A percentile compares a stretch with the other conserved stretches of the same genome.
Conservation (phyloP, 2,113 vertebrate genomes). For the Scatophagus argus region DNA sequence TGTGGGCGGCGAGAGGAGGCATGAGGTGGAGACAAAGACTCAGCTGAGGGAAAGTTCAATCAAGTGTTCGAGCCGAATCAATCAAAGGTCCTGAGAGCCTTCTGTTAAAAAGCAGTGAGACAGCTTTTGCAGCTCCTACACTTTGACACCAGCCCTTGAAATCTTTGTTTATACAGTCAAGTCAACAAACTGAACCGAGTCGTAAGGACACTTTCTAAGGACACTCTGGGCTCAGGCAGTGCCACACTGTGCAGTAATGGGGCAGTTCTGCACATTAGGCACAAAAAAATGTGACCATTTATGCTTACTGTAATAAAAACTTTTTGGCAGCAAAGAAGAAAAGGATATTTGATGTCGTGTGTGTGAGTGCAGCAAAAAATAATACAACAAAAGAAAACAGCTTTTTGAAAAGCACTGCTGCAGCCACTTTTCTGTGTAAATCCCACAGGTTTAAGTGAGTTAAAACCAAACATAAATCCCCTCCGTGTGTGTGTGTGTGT, state of each 20-base stretch:
- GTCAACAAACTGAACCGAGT: constrained; percentile 56
- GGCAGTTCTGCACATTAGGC: not conserved
- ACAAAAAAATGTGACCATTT: constrained; percentile 2
- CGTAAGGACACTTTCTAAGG: constrained; percentile 32
- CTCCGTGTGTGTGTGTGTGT: not conserved
- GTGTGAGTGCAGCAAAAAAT: not conserved
- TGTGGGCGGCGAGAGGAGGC: constrained; percentile 14
- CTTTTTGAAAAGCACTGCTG: not conserved
- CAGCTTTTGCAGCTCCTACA: constrained; percentile 46
- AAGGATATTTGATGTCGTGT: too few species aligned
- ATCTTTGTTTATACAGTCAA: constrained; percentile 46
- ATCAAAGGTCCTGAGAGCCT: constrained; percentile 33
- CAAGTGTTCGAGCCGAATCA: constrained; percentile 23
- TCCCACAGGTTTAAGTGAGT: constrained; percentile 10
- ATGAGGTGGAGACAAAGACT: constrained; percentile 27
- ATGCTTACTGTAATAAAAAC: not conserved
- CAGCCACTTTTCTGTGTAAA: not conserved
- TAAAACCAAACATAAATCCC: not conserved
- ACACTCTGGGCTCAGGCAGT: constrained; percentile 26
- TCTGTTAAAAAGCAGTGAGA: constrained; percentile 24
- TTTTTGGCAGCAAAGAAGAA: not conserved
- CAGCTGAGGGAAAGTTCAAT: constrained; percentile 35
- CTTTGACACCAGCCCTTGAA: constrained; percentile 42
- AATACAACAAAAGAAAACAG: too few species aligned
- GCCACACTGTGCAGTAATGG: not conserved